A percentile compares a stretch with the other conserved stretches of the same genome.
phyloP scores from a whole-genome alignment of 2,113 vertebrate genomes.

The Rhegmatorhina hoffmannsi region DNA sequence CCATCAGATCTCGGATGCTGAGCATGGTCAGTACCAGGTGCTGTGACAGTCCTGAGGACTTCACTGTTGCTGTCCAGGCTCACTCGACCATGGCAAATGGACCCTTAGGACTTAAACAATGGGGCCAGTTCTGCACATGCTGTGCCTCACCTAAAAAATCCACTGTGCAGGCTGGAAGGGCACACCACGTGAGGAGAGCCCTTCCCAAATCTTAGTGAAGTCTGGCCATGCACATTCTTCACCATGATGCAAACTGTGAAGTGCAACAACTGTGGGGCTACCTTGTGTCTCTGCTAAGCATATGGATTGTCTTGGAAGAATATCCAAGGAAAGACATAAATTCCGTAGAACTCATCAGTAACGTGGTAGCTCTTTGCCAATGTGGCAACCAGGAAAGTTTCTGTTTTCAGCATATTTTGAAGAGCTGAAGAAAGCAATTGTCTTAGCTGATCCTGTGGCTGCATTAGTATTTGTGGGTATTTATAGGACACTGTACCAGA shows the following conservation, averaged over 20 bases:
- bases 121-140: too few relatives aligned
- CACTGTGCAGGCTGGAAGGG: too few relatives aligned
- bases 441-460: background rate
- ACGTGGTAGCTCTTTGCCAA: background rate
- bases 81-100: too few relatives aligned
- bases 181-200: too few relatives aligned
- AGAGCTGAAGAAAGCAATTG: background rate
- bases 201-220: too few relatives aligned
- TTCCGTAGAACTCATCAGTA: background rate
- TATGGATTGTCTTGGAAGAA: background rate
- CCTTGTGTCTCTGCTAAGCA: background rate
- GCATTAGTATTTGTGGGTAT: background rate
- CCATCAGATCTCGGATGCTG: too few relatives aligned
- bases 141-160: too few relatives aligned
- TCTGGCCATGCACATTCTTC: background rate
- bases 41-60: too few relatives aligned
- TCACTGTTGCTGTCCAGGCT: too few relatives aligned
- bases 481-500: background rate
- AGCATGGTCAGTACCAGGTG: too few relatives aligned
- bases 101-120: too few relatives aligned
- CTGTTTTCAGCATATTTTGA: background rate
- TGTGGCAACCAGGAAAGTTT: background rate
- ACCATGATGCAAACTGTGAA: background rate
- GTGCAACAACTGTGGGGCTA: background rate
- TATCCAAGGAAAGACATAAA: background rate